Evolutionary conservation across 1,140 invertebrate species (phyloP).

Genomic region (Drosophila tsacasi): DNA sequence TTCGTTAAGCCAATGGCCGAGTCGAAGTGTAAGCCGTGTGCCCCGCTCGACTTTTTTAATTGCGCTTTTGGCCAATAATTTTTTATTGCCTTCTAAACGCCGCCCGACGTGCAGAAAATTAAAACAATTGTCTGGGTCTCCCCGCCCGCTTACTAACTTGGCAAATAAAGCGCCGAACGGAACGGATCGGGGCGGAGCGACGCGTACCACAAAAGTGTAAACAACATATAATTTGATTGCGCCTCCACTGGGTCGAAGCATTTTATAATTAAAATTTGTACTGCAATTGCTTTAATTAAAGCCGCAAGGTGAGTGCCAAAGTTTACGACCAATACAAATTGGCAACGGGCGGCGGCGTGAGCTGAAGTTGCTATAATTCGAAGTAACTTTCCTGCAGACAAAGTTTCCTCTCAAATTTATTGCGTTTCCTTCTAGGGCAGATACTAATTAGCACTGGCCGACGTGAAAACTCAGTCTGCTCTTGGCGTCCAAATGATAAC

Average conservation of each 20-base stretch:
- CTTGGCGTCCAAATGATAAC: constrained; percentile 25
- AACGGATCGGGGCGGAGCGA: not conserved
- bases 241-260: constrained; percentile 11
- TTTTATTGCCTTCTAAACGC: constrained; percentile 76
- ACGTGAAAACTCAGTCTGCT: constrained; percentile 3
- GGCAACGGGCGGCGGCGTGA: constrained; percentile 11
- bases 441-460: constrained; percentile 41
- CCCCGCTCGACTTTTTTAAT: constrained; percentile 77
- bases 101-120: constrained; percentile 46
- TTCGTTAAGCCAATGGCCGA: constrained; percentile 40
- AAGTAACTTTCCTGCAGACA: constrained; percentile 42
- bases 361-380: constrained; percentile 20
- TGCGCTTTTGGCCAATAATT: constrained; percentile 70
- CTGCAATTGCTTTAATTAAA: constrained; percentile 75
- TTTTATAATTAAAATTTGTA: constrained; percentile 77
- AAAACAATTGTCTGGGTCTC: constrained; percentile 71
- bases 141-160: constrained; percentile 49
- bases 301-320: constrained; percentile 65
- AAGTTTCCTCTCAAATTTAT: constrained; percentile 56
- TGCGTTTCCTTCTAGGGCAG: constrained; percentile 25
- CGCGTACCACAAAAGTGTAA: constrained; percentile 63
- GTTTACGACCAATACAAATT: constrained; percentile 66
- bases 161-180: constrained; percentile 52
- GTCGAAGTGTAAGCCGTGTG: constrained; percentile 12
- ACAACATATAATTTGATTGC: constrained; percentile 68